Conservation (phyloP, 2,888 invertebrate genomes). For the Eulithis testata region DNA sequence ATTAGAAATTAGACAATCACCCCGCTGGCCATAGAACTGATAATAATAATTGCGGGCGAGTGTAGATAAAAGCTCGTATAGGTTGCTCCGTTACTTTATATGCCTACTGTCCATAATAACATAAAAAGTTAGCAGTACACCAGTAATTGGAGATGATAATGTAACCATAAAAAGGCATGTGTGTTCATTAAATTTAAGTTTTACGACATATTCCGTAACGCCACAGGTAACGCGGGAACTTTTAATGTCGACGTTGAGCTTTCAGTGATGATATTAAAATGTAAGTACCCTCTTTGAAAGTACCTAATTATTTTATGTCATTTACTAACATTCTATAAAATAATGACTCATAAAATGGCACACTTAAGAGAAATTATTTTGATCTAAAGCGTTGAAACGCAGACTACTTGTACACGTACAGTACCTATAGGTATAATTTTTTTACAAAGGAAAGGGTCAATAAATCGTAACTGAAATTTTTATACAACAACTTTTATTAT, state of each 20-base stretch:
- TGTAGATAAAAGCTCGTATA: not conserved
- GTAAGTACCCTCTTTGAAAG: not conserved
- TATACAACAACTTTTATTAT: too few relatives aligned
- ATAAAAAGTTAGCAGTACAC: constrained; percentile 43
- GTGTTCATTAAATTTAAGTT: constrained; percentile 34
- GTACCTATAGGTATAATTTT: too few relatives aligned
- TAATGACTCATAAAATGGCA: too few relatives aligned
- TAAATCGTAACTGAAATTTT: too few relatives aligned
- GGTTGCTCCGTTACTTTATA: not conserved
- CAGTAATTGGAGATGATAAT: constrained; percentile 52
- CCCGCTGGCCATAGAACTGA: too few relatives aligned
- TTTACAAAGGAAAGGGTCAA: too few relatives aligned
- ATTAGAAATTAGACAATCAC: too few relatives aligned
- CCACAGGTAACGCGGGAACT: constrained; percentile 21
- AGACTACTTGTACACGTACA: too few relatives aligned
- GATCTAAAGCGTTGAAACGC: too few relatives aligned
- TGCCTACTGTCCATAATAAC: constrained; percentile 25
- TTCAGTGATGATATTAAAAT: not conserved
- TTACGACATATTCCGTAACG: constrained; percentile 27
- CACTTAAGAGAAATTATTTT: too few relatives aligned
- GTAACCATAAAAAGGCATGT: constrained; percentile 39
- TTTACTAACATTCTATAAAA: not conserved
- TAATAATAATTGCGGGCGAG: too few relatives aligned
- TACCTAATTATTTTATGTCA: not conserved
- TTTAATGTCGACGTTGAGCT: constrained; percentile 13